Evolutionary conservation across 1,140 invertebrate species (phyloP).

Genomic region (Branchinecta lynchi): DNA sequence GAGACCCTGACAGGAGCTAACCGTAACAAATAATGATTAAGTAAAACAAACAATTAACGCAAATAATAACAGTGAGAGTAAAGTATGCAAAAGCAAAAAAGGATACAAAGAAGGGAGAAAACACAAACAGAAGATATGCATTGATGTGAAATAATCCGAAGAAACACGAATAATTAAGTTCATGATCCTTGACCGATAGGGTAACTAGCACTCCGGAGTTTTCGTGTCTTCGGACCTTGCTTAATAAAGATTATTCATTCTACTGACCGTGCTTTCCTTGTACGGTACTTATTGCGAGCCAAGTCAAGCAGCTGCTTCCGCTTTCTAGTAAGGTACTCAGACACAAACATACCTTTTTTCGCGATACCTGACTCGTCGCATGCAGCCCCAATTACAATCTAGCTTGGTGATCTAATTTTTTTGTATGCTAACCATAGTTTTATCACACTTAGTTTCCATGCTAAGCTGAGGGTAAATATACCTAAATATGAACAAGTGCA

Average conservation of each 20-base stretch:
- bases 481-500: too few relatives aligned
- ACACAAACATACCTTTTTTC: neutral
- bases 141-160: neutral
- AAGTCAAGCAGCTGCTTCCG: neutral
- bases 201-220: neutral
- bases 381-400: too few relatives aligned
- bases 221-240: neutral
- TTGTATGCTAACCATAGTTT: too few relatives aligned
- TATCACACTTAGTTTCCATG: too few relatives aligned
- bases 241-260: neutral
- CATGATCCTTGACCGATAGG: neutral
- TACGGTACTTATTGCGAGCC: neutral
- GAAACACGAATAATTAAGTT: neutral
- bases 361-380: too few relatives aligned
- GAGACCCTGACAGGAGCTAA: neutral
- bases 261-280: neutral
- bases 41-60: neutral
- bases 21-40: neutral
- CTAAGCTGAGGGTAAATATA: too few relatives aligned
- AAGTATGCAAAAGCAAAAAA: constrained; percentile 7
- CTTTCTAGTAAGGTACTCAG: constrained; percentile 4
- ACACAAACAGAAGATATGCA: neutral
- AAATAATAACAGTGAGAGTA: neutral
- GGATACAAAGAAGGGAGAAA: neutral
- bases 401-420: too few relatives aligned